phyloP scores from a whole-genome alignment of 2,888 invertebrate species.

The Acrocyrtus sp. region DNA sequence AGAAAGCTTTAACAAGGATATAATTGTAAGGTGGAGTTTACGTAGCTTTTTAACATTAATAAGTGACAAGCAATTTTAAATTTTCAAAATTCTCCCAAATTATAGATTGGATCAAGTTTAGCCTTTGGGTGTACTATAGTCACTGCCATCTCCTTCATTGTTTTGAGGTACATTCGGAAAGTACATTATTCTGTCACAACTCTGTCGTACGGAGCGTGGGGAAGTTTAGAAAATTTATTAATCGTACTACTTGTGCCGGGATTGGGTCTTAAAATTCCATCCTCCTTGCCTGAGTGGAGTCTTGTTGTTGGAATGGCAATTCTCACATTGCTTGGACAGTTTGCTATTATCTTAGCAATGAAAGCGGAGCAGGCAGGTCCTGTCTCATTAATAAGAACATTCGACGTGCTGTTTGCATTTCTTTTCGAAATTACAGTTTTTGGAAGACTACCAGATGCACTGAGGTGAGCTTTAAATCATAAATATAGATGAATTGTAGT shows the following conservation, averaged over 20 bases:
- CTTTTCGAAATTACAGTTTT: constrained; percentile 75
- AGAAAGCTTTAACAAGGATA: constrained; percentile 20
- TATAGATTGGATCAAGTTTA: constrained; percentile 50
- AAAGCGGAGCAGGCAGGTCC: constrained; percentile 93
- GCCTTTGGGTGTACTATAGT: constrained; percentile 57
- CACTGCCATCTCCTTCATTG: constrained; percentile 71
- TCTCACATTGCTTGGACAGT: constrained; percentile 89
- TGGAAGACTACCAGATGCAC: constrained; percentile 47
- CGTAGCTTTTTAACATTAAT: no score
- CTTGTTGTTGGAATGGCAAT: constrained; percentile 71
- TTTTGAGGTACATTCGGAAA: constrained; percentile 84
- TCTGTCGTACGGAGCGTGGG: constrained; percentile 66
- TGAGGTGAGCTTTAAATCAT: constrained; percentile 39
- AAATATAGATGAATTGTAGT: background rate
- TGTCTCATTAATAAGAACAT: constrained; percentile 88
- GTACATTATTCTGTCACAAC: constrained; percentile 91
- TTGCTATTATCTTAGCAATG: constrained; percentile 83
- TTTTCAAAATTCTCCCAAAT: no score
- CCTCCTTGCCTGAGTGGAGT: constrained; percentile 39
- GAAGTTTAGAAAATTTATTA: constrained; percentile 51
- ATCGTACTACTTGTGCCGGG: constrained; percentile 48
- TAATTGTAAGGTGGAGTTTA: constrained; percentile 40
- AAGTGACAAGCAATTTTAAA: no score
- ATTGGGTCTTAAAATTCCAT: constrained; percentile 36
- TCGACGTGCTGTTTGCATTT: constrained; percentile 91